Evolutionary conservation across 1,140 invertebrate species (phyloP), one percentile per base, ranked within the genome.

Genomic region (Drosophila serrata): DNA sequence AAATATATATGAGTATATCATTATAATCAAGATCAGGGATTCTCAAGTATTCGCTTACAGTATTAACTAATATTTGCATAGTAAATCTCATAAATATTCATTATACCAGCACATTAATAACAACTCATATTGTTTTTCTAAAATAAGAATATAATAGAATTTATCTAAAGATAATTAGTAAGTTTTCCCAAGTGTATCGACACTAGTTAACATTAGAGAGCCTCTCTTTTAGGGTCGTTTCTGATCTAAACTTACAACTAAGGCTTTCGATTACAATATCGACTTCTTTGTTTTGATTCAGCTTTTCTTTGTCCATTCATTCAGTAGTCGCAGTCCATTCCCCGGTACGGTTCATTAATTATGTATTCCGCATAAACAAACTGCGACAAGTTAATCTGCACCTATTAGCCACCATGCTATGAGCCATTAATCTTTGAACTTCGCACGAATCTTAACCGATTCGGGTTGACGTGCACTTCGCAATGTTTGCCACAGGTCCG

Each of bases 231-330:
- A 8, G 1, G 5, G 31, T 55, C 33, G 5, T 12, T 37, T 39
- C 33, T 19, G 22, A 24, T 31, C n/a, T 31, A 17, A 19, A 31
- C 33, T 55, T 42, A n/a, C 17, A 72, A 40, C 37, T 15, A 35
- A 56, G 3, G 3, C 11, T 51, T 67, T 31, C 15, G 15, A 22
- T 5, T 7, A n/a, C n/a, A 7, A 39, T 78, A 53, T 75, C 42
- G 31, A 42, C 43, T 24, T 37, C 22, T 84, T 80, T 84, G 81
- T 84, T 84, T 84, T 84, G 75, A 49, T 82, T 27, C 15, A 46
- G 33, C 17, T 40, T 48, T 84, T 80, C 65, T 46, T 12, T 22
- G 17, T 8, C 29, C 51, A n/a, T 27, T 58, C 58, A 80, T 81
- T 81, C 56, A 82, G 60, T 45, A 51, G 37, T 29, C 29, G n/a